Conservation (phyloP, 2,797 vertebrate genomes). For the Micropoecilia bifurca region DNA sequence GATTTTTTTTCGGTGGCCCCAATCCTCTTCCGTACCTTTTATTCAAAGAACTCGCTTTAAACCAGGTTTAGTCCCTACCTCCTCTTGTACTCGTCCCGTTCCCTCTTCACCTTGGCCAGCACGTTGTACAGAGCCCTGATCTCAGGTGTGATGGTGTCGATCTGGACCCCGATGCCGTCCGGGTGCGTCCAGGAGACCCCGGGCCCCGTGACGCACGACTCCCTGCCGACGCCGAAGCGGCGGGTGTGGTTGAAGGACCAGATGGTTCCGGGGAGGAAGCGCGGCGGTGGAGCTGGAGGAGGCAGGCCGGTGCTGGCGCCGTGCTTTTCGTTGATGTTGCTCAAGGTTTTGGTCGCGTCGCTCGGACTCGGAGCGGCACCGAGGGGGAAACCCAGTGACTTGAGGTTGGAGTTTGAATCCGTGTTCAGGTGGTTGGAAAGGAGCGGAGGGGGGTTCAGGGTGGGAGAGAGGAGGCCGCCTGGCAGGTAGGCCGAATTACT, state of each 20-base stretch:
- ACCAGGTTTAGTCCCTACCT: constrained; percentile 78
- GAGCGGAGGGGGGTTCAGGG: constrained; percentile 56
- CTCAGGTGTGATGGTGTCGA: constrained; percentile 93
- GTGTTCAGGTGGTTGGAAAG: constrained; percentile 52
- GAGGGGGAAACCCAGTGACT: constrained; percentile 25
- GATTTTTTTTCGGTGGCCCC: too few relatives aligned
- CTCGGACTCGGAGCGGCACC: constrained; percentile 61
- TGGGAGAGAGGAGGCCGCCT: constrained; percentile 69
- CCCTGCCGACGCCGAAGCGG: constrained; percentile 81
- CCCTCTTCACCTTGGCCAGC: constrained; percentile 92
- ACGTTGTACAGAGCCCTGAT: constrained; percentile 95
- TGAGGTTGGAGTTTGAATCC: constrained; percentile 71
- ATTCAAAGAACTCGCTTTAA: neutral
- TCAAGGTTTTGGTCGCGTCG: constrained; percentile 47
- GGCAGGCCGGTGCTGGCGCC: constrained; percentile 6
- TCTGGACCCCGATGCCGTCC: constrained; percentile 92
- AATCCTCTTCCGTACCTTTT: too few relatives aligned
- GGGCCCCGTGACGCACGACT: constrained; percentile 80
- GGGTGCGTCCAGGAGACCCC: constrained; percentile 88
- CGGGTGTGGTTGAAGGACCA: constrained; percentile 89
- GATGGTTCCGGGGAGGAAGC: constrained; percentile 85
- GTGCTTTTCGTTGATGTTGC: constrained; percentile 65
- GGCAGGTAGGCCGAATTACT: constrained; percentile 70
- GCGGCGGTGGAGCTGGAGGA: constrained; percentile 61
- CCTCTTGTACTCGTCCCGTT: constrained; percentile 91